Conservation (phyloP, 2,113 vertebrate genomes). For the Bungarus multicinctus region DNA sequence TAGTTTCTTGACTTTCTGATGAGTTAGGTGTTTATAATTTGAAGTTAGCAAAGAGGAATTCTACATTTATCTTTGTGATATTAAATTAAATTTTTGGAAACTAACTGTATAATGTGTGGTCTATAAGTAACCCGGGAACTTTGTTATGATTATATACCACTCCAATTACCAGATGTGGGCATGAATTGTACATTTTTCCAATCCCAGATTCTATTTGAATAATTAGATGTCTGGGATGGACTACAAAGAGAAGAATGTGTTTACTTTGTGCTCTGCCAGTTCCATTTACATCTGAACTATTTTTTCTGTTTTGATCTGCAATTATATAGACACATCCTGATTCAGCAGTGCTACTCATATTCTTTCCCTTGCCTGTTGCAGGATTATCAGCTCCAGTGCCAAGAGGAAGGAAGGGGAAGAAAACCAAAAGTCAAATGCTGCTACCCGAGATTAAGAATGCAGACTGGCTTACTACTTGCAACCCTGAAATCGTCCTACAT, state of each 20-base stretch:
- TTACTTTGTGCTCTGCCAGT: not conserved
- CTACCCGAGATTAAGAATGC: slow-evolving; percentile 89
- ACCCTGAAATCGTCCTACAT: slow-evolving; percentile 92
- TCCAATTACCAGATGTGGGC: not conserved
- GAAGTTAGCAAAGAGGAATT: not conserved
- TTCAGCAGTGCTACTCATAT: accelerated
- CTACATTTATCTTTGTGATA: not conserved
- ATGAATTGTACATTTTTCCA: not conserved
- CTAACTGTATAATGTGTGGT: not conserved
- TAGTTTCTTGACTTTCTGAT: not conserved
- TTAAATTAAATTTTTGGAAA: not conserved
- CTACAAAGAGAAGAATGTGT: not conserved
- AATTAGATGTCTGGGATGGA: not conserved
- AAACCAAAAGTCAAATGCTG: slow-evolving; percentile 87
- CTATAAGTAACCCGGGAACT: not conserved
- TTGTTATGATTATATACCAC: not conserved
- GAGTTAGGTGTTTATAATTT: not conserved
- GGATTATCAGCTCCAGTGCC: slow-evolving; percentile 92
- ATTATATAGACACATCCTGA: accelerated
- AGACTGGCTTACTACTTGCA: slow-evolving; percentile 92
- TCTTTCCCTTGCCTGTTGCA: slow-evolving; percentile 58
- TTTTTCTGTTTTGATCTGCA: not conserved
- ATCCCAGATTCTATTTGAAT: not conserved
- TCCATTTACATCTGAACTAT: not conserved
- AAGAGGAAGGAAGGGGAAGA: slow-evolving; percentile 94